These are phyloP conservation scores for Zenarchopterus dispar DNA, from an alignment of 2,797 vertebrate species.

Conservation along the genomic window DNA sequence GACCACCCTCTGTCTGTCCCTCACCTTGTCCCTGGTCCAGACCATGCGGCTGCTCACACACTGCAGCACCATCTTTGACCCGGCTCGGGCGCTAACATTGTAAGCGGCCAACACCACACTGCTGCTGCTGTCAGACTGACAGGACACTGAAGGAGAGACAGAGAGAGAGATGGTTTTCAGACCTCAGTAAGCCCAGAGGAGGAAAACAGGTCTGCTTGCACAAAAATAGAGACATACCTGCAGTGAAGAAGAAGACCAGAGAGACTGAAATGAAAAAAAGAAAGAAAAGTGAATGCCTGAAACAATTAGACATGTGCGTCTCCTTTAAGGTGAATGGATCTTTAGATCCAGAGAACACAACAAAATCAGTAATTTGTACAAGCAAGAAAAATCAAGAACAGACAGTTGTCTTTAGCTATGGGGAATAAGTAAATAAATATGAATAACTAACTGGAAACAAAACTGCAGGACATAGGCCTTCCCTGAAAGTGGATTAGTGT, in stretches of 20 bases:
- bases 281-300: constrained; percentile 13
- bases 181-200: neutral
- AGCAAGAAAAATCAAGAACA: neutral
- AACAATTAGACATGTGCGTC: constrained; percentile 30
- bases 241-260: constrained; percentile 52
- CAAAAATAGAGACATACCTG: constrained; percentile 60
- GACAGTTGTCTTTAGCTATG: neutral
- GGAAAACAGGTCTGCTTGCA: neutral
- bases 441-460: too few relatives aligned
- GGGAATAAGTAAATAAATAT: neutral
- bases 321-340: neutral
- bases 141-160: constrained; percentile 50
- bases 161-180: neutral
- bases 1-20: constrained; percentile 91
- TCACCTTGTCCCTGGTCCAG: constrained; percentile 90
- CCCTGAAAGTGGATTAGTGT: too few relatives aligned
- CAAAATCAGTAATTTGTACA: too few relatives aligned
- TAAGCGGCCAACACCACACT: constrained; percentile 87
- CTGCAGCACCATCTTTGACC: constrained; percentile 83
- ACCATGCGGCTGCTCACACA: constrained; percentile 94
- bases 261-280: constrained; percentile 66
- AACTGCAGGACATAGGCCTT: too few relatives aligned
- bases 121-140: constrained; percentile 76
- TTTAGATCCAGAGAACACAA: too few relatives aligned
- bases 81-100: constrained; percentile 82